A percentile compares a stretch with the other conserved stretches of the same genome.
Conservation (phyloP, 2,888 invertebrate species). For the Allophyes oxyacanthae region DNA sequence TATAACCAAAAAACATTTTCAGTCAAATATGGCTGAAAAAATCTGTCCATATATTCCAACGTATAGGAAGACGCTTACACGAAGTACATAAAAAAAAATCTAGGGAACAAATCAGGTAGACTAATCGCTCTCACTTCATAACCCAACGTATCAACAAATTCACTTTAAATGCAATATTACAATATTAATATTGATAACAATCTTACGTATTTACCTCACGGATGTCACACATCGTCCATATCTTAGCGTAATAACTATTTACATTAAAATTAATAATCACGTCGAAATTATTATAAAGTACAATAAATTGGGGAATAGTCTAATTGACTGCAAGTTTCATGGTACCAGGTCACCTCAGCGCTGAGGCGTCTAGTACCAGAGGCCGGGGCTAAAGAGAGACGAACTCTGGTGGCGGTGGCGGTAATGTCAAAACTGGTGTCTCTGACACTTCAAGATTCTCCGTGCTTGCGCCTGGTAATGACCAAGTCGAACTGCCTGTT, state of each 20-base stretch:
- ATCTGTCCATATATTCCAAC: slow-evolving; percentile 56
- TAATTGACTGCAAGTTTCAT: slow-evolving; percentile 81
- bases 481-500: slow-evolving; percentile 94
- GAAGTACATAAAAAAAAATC: slow-evolving; percentile 79
- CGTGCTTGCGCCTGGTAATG: slow-evolving; percentile 91
- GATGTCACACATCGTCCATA: slow-evolving; percentile 84
- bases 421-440: slow-evolving; percentile 83
- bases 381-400: slow-evolving; percentile 87
- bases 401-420: slow-evolving; percentile 89
- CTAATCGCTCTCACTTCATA: slow-evolving; percentile 67
- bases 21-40: slow-evolving; percentile 48
- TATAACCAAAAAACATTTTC: slow-evolving; percentile 10
- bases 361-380: slow-evolving; percentile 84
- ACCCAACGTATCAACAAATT: slow-evolving; percentile 81
- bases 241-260: slow-evolving; percentile 76
- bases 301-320: slow-evolving; percentile 83
- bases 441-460: slow-evolving; percentile 78
- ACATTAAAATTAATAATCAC: slow-evolving; percentile 78
- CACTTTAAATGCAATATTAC: slow-evolving; percentile 76
- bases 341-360: slow-evolving; percentile 87
- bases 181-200: slow-evolving; percentile 86
- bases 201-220: slow-evolving; percentile 84
- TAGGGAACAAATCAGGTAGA: slow-evolving; percentile 75
- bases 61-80: slow-evolving; percentile 82
- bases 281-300: slow-evolving; percentile 74